A percentile compares a stretch with the other conserved stretches of the same genome.
Conservation (phyloP, 1,140 invertebrate genomes). For the Calephelis virginiensis region DNA sequence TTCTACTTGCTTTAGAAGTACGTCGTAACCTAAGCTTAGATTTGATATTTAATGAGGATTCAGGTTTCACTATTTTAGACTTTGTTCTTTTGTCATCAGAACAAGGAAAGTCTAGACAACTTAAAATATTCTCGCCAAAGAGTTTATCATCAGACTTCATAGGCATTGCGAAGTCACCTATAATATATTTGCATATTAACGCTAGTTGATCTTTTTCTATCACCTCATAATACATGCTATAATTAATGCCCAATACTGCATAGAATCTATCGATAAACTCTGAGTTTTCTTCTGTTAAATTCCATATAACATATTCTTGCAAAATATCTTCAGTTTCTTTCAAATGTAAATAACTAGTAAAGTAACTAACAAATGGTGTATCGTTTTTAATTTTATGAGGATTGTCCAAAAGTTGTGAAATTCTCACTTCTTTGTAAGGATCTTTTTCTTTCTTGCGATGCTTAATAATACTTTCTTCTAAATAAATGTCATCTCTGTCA, state of each 20-base stretch:
- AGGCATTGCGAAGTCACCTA: slow-evolving; percentile 74
- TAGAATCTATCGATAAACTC: slow-evolving; percentile 80
- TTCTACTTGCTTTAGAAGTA: slow-evolving; percentile 51
- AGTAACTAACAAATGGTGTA: slow-evolving; percentile 72
- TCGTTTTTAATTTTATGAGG: slow-evolving; percentile 54
- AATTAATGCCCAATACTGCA: slow-evolving; percentile 74
- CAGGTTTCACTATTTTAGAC: slow-evolving; percentile 61
- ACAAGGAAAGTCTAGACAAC: slow-evolving; percentile 51
- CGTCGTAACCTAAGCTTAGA: slow-evolving; percentile 49
- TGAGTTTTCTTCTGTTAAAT: slow-evolving; percentile 64
- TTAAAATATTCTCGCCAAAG: slow-evolving; percentile 70
- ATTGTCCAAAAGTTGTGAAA: slow-evolving; percentile 71
- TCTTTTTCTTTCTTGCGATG: slow-evolving; percentile 61
- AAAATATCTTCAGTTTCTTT: slow-evolving; percentile 67
- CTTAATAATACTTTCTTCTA: slow-evolving; percentile 73
- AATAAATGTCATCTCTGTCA: slow-evolving; percentile 60
- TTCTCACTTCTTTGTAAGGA: slow-evolving; percentile 51
- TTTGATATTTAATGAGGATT: slow-evolving; percentile 42
- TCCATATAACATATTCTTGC: slow-evolving; percentile 66
- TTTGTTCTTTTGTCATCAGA: slow-evolving; percentile 59
- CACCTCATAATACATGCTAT: slow-evolving; percentile 78
- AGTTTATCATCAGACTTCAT: slow-evolving; percentile 66
- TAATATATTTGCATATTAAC: slow-evolving; percentile 78
- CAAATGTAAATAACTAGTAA: slow-evolving; percentile 78
- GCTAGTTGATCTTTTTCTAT: slow-evolving; percentile 77